These are phyloP conservation scores for Eilema griseolum DNA, from an alignment of 2,888 invertebrate species.

Conservation along the genomic window DNA sequence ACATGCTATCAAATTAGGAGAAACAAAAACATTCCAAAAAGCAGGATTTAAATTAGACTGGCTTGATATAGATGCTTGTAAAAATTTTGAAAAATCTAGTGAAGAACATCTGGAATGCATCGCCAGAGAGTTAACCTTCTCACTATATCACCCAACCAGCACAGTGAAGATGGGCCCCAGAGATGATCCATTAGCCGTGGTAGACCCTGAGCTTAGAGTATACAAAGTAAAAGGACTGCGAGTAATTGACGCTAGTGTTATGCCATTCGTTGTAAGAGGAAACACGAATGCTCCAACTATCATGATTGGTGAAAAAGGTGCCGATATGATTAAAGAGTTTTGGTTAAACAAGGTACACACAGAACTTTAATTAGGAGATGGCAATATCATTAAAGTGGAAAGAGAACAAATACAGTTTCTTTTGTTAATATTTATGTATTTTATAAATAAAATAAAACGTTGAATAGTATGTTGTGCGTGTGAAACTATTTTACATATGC, in stretches of 20 bases:
- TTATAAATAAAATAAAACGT: background rate
- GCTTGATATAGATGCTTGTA: slow-evolving; percentile 69
- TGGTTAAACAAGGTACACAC: slow-evolving; percentile 71
- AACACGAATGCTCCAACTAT: slow-evolving; percentile 88
- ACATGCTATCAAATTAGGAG: slow-evolving; percentile 55
- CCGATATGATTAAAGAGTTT: slow-evolving; percentile 88
- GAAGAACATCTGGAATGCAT: slow-evolving; percentile 66
- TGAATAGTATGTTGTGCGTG: background rate
- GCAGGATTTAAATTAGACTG: slow-evolving; percentile 55
- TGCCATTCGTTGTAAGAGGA: slow-evolving; percentile 88
- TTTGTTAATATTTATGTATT: too few species aligned
- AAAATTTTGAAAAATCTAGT: slow-evolving; percentile 52
- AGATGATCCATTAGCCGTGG: slow-evolving; percentile 79
- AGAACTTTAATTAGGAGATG: slow-evolving; percentile 58
- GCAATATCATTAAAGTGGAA: background rate
- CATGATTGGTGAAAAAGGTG: slow-evolving; percentile 90
- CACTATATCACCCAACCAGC: slow-evolving; percentile 91
- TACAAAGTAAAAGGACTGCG: slow-evolving; percentile 83
- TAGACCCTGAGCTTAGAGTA: slow-evolving; percentile 86
- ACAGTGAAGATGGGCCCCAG: slow-evolving; percentile 88
- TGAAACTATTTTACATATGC: background rate
- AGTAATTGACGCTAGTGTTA: slow-evolving; percentile 89
- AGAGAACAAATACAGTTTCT: background rate
- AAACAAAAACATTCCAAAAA: slow-evolving; percentile 63
- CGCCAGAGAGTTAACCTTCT: slow-evolving; percentile 66